Evolutionary conservation across 2,888 invertebrate genomes (phyloP).

Genomic region (Pristionchus fissidentatus): DNA sequence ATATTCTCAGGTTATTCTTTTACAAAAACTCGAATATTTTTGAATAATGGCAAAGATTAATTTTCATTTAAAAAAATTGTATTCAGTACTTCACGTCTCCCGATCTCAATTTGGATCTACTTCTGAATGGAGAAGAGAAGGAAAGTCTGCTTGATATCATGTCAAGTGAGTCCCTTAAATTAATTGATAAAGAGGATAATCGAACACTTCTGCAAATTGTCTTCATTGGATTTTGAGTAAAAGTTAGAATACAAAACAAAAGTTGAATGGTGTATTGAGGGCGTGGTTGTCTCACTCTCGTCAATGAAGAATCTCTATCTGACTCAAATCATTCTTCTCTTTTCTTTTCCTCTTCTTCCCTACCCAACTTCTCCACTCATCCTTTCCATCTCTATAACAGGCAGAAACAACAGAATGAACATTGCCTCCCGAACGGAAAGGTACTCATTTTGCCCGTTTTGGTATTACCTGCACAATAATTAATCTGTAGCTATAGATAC

Average conservation of each 20-base stretch:
- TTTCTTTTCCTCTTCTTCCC: not conserved
- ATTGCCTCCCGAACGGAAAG: slow-evolving; percentile 44
- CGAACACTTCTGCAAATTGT: too few relatives aligned
- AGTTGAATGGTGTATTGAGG: not conserved
- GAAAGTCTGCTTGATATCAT: not conserved
- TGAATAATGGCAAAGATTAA: too few relatives aligned
- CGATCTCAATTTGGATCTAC: not conserved
- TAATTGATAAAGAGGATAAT: too few relatives aligned
- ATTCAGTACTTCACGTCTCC: slow-evolving; percentile 26
- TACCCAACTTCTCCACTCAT: not conserved
- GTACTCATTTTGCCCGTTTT: not conserved
- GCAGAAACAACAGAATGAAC: slow-evolving; percentile 26
- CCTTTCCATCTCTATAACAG: slow-evolving; percentile 33
- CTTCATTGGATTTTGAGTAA: too few relatives aligned
- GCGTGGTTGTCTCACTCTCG: slow-evolving; percentile 14
- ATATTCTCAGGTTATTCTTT: slow-evolving; percentile 34
- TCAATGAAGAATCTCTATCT: not conserved
- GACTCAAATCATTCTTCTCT: not conserved
- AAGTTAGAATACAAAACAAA: not conserved
- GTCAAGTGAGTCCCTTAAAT: not conserved
- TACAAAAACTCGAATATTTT: too few relatives aligned
- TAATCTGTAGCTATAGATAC: too few relatives aligned
- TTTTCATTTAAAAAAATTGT: not conserved
- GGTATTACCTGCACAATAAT: not conserved
- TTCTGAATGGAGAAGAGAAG: slow-evolving; percentile 17